Evolutionary conservation across 2,888 invertebrate genomes (phyloP), one percentile per base, ranked within the genome.

Genomic region (Corbicula japonica): DNA sequence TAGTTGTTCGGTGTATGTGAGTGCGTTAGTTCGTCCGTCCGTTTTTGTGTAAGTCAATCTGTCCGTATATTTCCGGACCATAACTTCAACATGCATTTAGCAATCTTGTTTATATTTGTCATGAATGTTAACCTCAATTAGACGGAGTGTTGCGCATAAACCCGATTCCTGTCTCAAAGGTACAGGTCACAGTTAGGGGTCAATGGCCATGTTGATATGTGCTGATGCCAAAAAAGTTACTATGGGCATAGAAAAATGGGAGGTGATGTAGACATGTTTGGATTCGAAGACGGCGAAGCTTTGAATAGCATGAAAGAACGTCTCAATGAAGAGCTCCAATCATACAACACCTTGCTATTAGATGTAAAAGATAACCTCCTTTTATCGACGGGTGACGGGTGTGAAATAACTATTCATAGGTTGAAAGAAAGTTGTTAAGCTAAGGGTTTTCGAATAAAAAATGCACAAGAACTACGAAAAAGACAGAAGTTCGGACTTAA

Each of bases 231-330:
- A 72, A 32, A 77, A 72, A 61, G 71, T 73, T 6, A 73, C 72
- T 23, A 28, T 62, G 1, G 77, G 66, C 12, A 23, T 72, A 10
- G 68, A 77, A 44, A 54, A 34, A 56, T 38, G 50, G 68, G 72
- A 12, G 77, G 72, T 26, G 77, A 77, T 38, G 72, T 77, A 6
- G 77, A 77, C 34, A 58, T 77, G 66, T 77, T 77, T 35, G 54
- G 72, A 12, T 61, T 35, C 46, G 68, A 68, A 54, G 60, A 74
- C 18, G 66, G 65, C 18, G 44, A 30, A 21, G 48, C 41, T n/a
- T 23, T 63, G 38, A 48, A 23, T 12, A 46, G 34, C 23, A 41
- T 28, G 18, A 52, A 38, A 34, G 3, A 30, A 52, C 2, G 48
- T 32, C 44, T 73, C 6, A 12, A 32, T 23, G 38, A 34, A 28